A percentile compares a stretch with the other conserved stretches of the same genome.
phyloP scores from a whole-genome alignment of 2,797 vertebrate species.

The Mus minutoides region DNA sequence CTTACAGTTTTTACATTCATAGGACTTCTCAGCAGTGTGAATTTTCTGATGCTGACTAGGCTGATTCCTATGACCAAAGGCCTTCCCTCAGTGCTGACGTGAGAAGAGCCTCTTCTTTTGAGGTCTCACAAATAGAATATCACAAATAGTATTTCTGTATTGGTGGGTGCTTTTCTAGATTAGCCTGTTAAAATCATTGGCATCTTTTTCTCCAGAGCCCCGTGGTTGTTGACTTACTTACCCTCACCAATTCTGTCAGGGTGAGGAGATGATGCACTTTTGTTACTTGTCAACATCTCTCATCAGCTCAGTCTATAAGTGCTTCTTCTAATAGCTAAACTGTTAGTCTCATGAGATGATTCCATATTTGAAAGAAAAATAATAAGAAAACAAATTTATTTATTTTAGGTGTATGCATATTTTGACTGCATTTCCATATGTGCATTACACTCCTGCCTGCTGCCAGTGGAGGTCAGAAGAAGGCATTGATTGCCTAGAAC shows the following conservation, averaged over 20 bases:
- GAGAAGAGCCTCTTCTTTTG: constrained; percentile 58
- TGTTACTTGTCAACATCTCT: not conserved
- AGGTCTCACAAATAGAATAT: not conserved
- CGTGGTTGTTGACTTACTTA: not conserved
- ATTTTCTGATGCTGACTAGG: constrained; percentile 75
- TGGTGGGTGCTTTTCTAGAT: not conserved
- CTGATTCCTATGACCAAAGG: constrained; percentile 69
- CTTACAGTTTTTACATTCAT: constrained; percentile 62
- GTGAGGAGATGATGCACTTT: constrained; percentile 13
- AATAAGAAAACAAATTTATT: not conserved
- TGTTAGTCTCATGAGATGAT: not conserved
- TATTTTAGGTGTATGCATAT: not conserved
- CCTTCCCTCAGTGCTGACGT: constrained; percentile 68
- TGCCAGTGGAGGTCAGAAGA: not conserved
- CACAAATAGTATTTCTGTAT: not conserved
- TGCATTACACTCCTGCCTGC: too few relatives aligned
- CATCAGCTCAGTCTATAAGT: constrained; percentile 12
- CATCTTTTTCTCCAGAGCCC: not conserved
- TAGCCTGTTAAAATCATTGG: not conserved
- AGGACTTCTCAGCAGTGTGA: constrained; percentile 71
- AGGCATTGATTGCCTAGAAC: not conserved
- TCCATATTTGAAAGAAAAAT: constrained; percentile 59
- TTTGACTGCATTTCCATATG: not conserved
- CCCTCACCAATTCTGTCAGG: not conserved
- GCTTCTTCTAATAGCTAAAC: not conserved